Conservation (phyloP, 2,888 invertebrate genomes). For the Amblyteles armatorius region DNA sequence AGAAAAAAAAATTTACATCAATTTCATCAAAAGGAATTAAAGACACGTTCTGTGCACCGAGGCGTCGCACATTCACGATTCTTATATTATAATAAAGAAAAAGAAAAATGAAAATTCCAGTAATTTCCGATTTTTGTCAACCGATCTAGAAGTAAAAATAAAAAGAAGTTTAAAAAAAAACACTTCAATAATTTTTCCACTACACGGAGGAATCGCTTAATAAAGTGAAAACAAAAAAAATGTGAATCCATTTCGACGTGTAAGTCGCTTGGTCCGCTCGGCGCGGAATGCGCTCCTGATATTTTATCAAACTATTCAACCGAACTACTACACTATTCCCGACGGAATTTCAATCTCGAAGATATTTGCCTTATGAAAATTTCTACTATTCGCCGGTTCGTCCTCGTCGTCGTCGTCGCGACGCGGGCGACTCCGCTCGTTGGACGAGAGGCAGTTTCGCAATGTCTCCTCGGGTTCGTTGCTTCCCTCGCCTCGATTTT, state of each 20-base stretch:
- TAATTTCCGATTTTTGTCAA: no score
- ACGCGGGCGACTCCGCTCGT: conserved; percentile 8
- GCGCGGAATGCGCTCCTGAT: conserved; percentile 1
- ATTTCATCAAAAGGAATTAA: no score
- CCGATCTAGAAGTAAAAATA: no score
- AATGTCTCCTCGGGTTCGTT: conserved; percentile 46
- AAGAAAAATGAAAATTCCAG: no score
- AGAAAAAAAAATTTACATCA: no score
- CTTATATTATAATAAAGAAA: no score
- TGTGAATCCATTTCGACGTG: neutral
- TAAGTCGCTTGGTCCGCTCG: neutral
- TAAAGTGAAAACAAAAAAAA: neutral
- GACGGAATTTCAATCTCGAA: conserved; percentile 58
- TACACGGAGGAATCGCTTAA: no score
- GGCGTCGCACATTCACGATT: no score
- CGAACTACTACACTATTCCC: conserved; percentile 14
- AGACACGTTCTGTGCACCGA: no score
- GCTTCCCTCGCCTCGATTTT: conserved; percentile 43
- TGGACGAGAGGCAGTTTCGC: conserved; percentile 26
- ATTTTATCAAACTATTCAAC: conserved; percentile 15
- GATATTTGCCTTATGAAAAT: conserved; percentile 64
- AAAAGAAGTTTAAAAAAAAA: no score
- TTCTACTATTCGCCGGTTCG: conserved; percentile 34
- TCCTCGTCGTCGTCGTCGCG: neutral
- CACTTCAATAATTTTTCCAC: no score